These are phyloP conservation scores for Podarcis raffonei DNA, from an alignment of 2,113 vertebrate genomes.

Conservation along the genomic window DNA sequence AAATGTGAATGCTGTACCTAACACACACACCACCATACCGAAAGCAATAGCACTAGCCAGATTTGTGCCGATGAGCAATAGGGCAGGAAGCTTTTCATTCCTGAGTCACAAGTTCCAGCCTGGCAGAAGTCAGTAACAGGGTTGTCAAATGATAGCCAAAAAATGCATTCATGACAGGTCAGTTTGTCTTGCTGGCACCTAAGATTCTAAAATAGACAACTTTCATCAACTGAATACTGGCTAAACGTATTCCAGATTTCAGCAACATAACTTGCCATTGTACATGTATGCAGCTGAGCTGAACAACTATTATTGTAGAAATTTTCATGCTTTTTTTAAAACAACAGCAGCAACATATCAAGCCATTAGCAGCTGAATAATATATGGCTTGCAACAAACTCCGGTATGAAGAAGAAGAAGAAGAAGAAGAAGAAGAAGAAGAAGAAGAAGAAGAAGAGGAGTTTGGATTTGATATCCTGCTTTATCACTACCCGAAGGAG, in stretches of 20 bases:
- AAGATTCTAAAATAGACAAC: not conserved
- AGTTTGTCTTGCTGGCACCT: not conserved
- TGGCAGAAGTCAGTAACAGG: not conserved
- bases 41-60: not conserved
- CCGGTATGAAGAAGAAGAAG: too few relatives aligned
- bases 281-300: not conserved
- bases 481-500: too few relatives aligned
- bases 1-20: constrained; percentile 26
- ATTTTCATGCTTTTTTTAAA: not conserved
- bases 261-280: not conserved
- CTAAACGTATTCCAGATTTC: constrained; percentile 14
- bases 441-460: too few relatives aligned
- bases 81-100: not conserved
- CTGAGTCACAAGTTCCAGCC: constrained; percentile 24
- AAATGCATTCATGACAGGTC: not conserved
- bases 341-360: not conserved
- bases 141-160: constrained; percentile 27
- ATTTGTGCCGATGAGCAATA: not conserved
- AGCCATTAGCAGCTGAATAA: not conserved
- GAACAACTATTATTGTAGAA: not conserved
- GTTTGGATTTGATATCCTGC: too few relatives aligned
- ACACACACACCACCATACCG: constrained; percentile 22
- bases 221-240: constrained; percentile 14
- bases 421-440: too few relatives aligned
- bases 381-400: not conserved